A percentile compares a stretch with the other conserved stretches of the same genome.
Conservation (phyloP, 2,797 vertebrate genomes). For the Sarcophilus harrisii region DNA sequence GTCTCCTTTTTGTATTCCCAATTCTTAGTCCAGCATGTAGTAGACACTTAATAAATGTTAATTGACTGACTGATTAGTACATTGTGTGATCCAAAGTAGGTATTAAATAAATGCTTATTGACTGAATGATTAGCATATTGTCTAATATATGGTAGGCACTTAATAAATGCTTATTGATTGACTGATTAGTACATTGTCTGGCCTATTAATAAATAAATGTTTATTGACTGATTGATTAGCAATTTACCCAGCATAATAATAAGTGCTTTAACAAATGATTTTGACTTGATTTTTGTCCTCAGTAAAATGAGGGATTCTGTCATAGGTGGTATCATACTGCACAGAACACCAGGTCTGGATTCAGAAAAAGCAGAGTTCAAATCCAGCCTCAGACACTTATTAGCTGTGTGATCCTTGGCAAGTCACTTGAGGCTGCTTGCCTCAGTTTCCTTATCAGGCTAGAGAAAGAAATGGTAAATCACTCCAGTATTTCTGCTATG, state of each 20-base stretch:
- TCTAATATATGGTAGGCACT: too few relatives aligned
- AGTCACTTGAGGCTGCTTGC: background rate
- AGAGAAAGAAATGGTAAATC: background rate
- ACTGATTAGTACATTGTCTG: too few relatives aligned
- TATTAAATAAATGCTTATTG: too few relatives aligned
- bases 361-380: background rate
- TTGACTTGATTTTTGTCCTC: background rate
- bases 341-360: background rate
- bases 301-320: background rate
- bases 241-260: background rate
- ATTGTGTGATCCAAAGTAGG: background rate
- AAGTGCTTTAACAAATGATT: background rate
- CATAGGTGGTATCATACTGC: background rate
- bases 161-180: too few relatives aligned
- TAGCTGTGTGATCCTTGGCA: background rate
- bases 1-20: background rate
- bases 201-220: background rate
- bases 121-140: too few relatives aligned
- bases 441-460: background rate
- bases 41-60: background rate
- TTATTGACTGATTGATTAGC: background rate
- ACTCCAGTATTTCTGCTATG: background rate
- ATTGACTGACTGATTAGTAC: background rate
- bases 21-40: background rate
- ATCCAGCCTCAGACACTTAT: background rate